Evolutionary conservation across 2,888 invertebrate species (phyloP), one percentile per base, ranked within the genome.

Genomic region (Hesperia comma): DNA sequence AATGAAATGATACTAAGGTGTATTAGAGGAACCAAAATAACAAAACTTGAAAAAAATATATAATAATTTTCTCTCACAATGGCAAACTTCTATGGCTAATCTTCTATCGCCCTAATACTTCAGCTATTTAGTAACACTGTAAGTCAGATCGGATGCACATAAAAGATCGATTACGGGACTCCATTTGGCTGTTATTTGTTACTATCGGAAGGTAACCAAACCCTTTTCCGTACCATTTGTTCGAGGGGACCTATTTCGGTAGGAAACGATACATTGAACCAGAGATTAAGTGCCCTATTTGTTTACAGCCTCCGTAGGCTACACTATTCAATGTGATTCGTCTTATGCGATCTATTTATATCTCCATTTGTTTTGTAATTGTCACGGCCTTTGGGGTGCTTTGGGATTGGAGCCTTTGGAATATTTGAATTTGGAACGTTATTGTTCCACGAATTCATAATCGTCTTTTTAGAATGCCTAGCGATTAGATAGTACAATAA

Each of bases 201-300:
- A 80, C 84, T 76, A 82, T 77, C 76, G 76, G 74, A 73, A 80
- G 80, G 82, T 77, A 77, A 81, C 82, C 75, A 78, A 74, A 85
- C 89, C 89, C 88, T 89, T 89, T 90, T 89, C 90, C 90, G 73
- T 83, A 76, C 84, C 88, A 90, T 90, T 90, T 89, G 82, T 87
- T 83, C 79, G 71, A 75, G 77, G 74, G 75, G 79, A 85, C 84
- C 84, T 82, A 84, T 86, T 87, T 73, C 75, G 74, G 78, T 77
- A 81, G 77, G 81, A 79, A 81, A 85, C 88, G 86, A 88, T 87
- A 88, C 86, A 90, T 88, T 88, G 79, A 86, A 82, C 86, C 83
- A 85, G 78, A 84, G 87, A 89, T 90, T 87, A 87, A 90, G 84
- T 85, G 78, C 76, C 81, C 83, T 78, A 85, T 88, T 86, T 86